Base-by-base conservation (phyloP, 2,797 vertebrate genomes). In the Phaenicophaeus curvirostris region DNA sequence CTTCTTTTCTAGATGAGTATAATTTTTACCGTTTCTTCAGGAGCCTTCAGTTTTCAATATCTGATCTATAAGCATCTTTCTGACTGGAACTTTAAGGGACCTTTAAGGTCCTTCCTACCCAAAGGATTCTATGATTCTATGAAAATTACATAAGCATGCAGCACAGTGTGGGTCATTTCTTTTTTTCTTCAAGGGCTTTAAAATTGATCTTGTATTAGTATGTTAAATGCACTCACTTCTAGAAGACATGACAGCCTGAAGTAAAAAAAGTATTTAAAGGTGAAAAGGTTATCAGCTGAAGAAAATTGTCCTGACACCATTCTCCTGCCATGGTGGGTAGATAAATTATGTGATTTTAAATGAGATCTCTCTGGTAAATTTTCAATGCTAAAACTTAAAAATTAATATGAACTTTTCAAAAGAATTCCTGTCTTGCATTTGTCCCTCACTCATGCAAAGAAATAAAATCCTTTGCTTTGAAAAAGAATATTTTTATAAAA, bases 271-370 rank as follows among this genome's bases (percentile, higher is more conserved):
- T 97, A 96, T 96, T 95, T 68, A 90, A 92, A 88, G 95, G 94
- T 97, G 85, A 97, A 97, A 95, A 85, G 96, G 97, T 98, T 98
- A 97, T 97, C 97, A 97, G 19, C 85, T 80, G 85, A 96, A 97
- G 95, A 96, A 96, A 97, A 93, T 96, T 96, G 95, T 93, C 95
- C 85, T 96, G 96, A 96, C 96, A 98, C 78, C 65, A 93, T 69
- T 85, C 94, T 96, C 77, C 87, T 94, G 93, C 95, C 96, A 94
- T 97, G 15, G 13, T 62, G 88, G 86, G 58, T 75, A 96, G 92
- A 97, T 92, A 80, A 97, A 95, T 92, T 95, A 96, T 85, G 78
- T 85, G 90, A 95, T 96, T 96, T 96, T 91, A 94, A 97, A 97
- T 95, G 84, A 97, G 79, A 96, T 94, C 59, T 94, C 90, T 93